Evolutionary conservation across 92 coral and sea anemone genomes (phyloP).

Genomic region (Porites evermanni): DNA sequence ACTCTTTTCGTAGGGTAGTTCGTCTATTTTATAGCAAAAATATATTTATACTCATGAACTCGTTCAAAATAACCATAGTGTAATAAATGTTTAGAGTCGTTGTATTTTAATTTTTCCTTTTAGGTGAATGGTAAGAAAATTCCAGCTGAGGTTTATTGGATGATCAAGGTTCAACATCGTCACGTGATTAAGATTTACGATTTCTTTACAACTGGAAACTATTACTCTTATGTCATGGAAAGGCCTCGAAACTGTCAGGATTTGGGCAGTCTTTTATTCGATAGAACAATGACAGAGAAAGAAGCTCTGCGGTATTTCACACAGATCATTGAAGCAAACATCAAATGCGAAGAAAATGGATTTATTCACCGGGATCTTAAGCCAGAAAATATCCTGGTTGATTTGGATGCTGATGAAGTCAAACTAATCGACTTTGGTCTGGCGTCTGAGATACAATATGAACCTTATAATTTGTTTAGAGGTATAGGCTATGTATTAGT

Average conservation of each 20-base stretch:
- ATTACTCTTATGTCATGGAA: slow-evolving; percentile 11
- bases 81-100: background rate
- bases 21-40: no score
- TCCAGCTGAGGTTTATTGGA: background rate
- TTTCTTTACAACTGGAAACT: background rate
- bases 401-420: background rate
- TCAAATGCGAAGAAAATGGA: slow-evolving; percentile 10
- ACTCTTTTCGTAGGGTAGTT: no score
- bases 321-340: background rate
- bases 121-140: background rate
- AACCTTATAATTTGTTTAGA: background rate
- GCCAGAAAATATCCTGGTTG: slow-evolving; percentile 55
- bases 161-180: slow-evolving; percentile 1
- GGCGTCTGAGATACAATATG: background rate
- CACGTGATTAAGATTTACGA: slow-evolving; percentile 6
- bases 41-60: no score
- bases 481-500: background rate
- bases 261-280: background rate
- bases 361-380: slow-evolving; percentile 73
- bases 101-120: no score
- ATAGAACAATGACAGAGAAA: background rate
- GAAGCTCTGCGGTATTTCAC: background rate
- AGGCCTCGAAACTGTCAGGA: background rate
- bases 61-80: no score
- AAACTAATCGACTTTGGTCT: background rate